Evolutionary conservation across 2,797 vertebrate genomes (phyloP).

Genomic region (Sarcophilus harrisii): DNA sequence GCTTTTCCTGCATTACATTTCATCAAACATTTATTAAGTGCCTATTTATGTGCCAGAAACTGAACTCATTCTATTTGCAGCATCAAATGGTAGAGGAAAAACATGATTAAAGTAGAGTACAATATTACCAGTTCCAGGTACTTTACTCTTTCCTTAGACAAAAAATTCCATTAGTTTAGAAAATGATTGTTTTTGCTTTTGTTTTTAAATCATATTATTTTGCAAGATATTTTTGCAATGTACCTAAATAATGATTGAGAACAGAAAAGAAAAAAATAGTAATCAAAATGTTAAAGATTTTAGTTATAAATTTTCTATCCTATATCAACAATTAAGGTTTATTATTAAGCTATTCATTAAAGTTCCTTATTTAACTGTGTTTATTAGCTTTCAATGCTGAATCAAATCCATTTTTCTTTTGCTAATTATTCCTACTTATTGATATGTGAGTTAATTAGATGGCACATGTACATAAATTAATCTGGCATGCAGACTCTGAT

Average conservation of each 20-base stretch:
- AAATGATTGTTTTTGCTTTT: not conserved
- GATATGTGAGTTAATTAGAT: not conserved
- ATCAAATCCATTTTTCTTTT: not conserved
- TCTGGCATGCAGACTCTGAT: not conserved
- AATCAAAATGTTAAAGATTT: not conserved
- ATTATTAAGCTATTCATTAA: not conserved
- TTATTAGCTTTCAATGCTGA: slow-evolving; percentile 21
- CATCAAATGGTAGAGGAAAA: accelerated
- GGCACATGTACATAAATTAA: not conserved
- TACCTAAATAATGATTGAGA: not conserved
- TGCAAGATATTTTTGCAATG: not conserved
- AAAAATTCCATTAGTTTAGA: not conserved
- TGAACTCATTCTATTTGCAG: not conserved
- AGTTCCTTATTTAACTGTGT: not conserved
- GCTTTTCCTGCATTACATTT: not conserved
- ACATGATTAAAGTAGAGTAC: accelerated
- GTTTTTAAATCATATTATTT: not conserved
- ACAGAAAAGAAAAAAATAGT: not conserved
- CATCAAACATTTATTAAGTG: not conserved
- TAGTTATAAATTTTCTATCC: not conserved
- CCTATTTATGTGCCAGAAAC: not conserved
- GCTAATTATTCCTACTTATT: not conserved
- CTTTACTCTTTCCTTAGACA: not conserved
- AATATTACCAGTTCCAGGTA: accelerated
- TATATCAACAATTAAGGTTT: not conserved